Percentiles rank a stretch among this genome's conserved stretches.
Conservation (phyloP, 2,797 vertebrate species). For the Chloroceryle inda region DNA sequence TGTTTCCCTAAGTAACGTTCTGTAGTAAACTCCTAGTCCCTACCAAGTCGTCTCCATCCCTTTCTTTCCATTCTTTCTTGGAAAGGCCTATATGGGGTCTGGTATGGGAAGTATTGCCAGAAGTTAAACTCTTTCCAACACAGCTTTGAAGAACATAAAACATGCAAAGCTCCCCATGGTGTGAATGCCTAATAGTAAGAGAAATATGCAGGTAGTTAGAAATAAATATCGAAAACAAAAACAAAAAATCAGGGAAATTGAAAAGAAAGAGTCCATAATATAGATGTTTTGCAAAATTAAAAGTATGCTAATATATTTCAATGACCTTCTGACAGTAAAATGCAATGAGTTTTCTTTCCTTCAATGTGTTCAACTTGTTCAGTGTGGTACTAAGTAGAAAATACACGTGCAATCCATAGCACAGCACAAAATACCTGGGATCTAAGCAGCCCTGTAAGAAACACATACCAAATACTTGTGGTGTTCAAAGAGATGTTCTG, state of each 20-base stretch:
- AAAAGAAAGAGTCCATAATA: not conserved
- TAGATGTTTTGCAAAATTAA: not conserved
- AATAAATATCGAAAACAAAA: not conserved
- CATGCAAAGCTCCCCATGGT: not conserved
- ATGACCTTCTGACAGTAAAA: not conserved
- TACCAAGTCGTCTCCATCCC: not conserved
- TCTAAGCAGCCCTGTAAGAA: not conserved
- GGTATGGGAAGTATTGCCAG: not conserved
- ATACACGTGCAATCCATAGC: not conserved
- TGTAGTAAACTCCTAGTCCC: not conserved
- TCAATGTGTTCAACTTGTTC: not conserved
- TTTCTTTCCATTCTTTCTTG: not conserved
- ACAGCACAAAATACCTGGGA: not conserved
- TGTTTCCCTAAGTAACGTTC: not conserved
- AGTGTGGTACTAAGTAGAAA: not conserved
- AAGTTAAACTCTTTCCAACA: not conserved
- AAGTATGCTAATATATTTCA: not conserved
- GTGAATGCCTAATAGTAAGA: not conserved
- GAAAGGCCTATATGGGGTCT: not conserved
- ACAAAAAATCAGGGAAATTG: not conserved
- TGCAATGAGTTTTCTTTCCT: not conserved
- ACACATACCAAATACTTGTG: not conserved
- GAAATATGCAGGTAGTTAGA: not conserved
- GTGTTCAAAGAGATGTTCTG: not conserved
- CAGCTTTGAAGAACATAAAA: not conserved